phyloP scores from a whole-genome alignment of 2,888 invertebrate species.

The Drosophila cognata region DNA sequence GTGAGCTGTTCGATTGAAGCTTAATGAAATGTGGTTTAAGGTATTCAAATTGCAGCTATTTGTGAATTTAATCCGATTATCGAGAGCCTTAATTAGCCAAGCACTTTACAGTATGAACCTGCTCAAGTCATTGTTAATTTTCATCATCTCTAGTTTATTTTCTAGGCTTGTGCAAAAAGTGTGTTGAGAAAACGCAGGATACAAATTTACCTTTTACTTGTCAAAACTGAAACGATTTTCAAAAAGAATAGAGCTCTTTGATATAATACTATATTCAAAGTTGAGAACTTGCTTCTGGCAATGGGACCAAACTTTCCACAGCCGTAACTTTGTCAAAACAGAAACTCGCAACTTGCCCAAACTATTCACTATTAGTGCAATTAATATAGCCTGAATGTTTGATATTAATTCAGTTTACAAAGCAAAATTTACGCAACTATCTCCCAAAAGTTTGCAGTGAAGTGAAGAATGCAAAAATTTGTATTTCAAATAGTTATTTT shows the following conservation, averaged over 20 bases:
- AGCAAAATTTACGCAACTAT: neutral
- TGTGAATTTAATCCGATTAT: neutral
- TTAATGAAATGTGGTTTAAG: neutral
- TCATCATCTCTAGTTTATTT: neutral
- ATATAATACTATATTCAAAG: neutral
- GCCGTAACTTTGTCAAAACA: neutral
- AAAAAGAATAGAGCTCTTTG: neutral
- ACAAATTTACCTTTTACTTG: neutral
- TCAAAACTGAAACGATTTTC: neutral
- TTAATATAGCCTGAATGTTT: neutral
- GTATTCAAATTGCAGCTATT: neutral
- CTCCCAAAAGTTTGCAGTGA: neutral
- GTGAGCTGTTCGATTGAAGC: neutral
- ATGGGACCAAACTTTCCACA: neutral
- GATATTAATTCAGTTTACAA: neutral
- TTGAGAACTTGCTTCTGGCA: neutral
- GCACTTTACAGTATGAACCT: neutral
- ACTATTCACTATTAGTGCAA: neutral
- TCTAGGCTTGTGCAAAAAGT: fast-evolving
- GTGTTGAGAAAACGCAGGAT: neutral
- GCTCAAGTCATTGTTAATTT: neutral
- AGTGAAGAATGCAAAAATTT: neutral
- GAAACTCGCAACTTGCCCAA: neutral
- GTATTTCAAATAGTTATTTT: neutral
- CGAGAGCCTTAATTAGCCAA: neutral